These are phyloP conservation scores for Emydocephalus ijimae DNA, from an alignment of 2,113 vertebrate species.

Conservation along the genomic window DNA sequence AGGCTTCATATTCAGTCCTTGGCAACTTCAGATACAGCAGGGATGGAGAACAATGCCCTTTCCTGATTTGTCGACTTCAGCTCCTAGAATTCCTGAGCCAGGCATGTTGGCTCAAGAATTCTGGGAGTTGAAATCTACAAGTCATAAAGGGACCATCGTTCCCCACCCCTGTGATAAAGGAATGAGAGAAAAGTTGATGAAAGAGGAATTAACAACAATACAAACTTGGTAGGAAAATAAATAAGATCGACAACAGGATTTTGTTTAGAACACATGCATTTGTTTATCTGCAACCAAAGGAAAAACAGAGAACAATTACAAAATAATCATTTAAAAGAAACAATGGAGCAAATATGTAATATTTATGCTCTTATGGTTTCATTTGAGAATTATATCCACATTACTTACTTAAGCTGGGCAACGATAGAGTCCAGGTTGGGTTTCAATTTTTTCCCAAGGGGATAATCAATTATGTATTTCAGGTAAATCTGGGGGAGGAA, in stretches of 20 bases:
- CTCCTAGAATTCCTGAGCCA: not conserved
- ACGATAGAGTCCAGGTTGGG: slow-evolving; percentile 87
- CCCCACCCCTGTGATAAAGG: not conserved
- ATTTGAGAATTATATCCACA: not conserved
- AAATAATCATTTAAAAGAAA: not conserved
- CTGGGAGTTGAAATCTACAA: not conserved
- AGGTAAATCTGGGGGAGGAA: slow-evolving; percentile 82
- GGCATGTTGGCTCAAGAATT: not conserved
- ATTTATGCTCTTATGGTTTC: not conserved
- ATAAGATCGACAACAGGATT: not conserved
- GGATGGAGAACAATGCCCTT: not conserved
- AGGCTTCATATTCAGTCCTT: not conserved
- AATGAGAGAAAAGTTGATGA: not conserved
- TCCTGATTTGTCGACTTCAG: not conserved
- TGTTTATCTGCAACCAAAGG: slow-evolving; percentile 1
- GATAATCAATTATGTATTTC: slow-evolving; percentile 96
- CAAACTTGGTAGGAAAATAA: not conserved
- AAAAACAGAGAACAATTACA: not conserved
- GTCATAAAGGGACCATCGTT: not conserved
- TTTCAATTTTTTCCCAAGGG: slow-evolving; percentile 85
- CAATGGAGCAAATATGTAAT: not conserved
- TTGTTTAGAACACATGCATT: not conserved
- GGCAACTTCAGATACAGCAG: not conserved
- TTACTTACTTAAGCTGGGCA: slow-evolving; percentile 83
- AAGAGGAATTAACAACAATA: not conserved